Conservation (phyloP, 2,797 vertebrate species). For the Diceros bicornis region DNA sequence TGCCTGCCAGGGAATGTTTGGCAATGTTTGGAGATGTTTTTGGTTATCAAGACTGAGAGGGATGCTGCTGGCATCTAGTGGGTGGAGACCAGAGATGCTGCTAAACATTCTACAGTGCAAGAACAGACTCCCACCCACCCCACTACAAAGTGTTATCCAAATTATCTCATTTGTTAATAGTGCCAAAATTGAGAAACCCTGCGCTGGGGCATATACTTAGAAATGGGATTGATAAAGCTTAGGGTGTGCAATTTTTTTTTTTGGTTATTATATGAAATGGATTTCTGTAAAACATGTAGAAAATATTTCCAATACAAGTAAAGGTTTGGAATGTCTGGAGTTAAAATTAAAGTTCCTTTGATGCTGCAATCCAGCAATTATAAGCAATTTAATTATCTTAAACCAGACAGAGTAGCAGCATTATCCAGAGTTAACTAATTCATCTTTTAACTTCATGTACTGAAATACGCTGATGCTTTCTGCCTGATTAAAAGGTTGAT, state of each 20-base stretch:
- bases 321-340: neutral
- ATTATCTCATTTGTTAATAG: neutral
- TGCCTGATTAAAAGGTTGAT: neutral
- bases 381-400: constrained; percentile 3
- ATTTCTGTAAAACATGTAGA: constrained; percentile 35
- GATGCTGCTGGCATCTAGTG: neutral
- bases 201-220: neutral
- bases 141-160: neutral
- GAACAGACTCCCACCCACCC: neutral
- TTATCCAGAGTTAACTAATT: neutral
- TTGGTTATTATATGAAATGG: neutral
- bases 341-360: constrained; percentile 27
- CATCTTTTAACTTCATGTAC: neutral
- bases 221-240: neutral
- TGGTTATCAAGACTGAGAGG: neutral
- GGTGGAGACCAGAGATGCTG: neutral
- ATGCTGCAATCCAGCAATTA: neutral
- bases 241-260: neutral
- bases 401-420: neutral
- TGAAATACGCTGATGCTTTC: neutral
- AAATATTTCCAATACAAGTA: constrained; percentile 6
- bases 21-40: constrained; percentile 25
- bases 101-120: neutral
- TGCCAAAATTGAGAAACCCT: neutral
- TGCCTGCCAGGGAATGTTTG: neutral